A percentile compares a stretch with the other conserved stretches of the same genome.
These are phyloP conservation scores for Dinothrombium tinctorium DNA, from an alignment of 1,140 invertebrate species.

Conservation along the genomic window DNA sequence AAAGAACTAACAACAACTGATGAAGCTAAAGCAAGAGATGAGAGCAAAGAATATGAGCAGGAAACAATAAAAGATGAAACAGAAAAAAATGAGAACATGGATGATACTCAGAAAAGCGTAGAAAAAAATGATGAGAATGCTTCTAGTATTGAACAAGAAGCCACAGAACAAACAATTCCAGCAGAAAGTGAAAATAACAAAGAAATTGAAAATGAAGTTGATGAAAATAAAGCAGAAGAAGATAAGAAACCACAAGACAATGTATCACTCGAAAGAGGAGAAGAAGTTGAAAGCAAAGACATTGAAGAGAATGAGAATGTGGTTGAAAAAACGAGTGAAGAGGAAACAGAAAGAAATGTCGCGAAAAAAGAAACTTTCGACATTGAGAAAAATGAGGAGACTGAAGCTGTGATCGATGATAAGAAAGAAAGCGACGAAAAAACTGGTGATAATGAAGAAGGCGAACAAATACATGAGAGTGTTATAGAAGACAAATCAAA, in stretches of 20 bases:
- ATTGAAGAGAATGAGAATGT: no score
- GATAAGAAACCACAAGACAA: no score
- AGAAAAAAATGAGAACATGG: no score
- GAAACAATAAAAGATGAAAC: not conserved
- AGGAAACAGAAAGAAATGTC: not conserved
- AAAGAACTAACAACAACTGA: not conserved
- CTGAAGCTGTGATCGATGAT: not conserved
- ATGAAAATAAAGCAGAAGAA: no score
- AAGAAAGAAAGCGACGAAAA: slow-evolving; percentile 1
- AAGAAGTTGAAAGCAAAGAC: no score
- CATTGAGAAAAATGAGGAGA: not conserved
- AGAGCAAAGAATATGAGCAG: not conserved
- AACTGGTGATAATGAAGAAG: not conserved
- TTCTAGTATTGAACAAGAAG: no score
- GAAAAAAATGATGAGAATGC: no score
- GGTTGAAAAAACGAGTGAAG: not conserved
- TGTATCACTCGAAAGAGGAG: no score
- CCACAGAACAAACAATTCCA: no score
- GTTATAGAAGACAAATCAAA: not conserved
- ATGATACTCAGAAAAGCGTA: no score
- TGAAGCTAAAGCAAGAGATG: not conserved
- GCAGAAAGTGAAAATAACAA: not conserved
- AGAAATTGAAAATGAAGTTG: not conserved
- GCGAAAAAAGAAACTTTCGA: not conserved
- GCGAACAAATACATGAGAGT: not conserved